phyloP scores from a whole-genome alignment of 1,140 invertebrate genomes.

The Bombus vancouverensis region DNA sequence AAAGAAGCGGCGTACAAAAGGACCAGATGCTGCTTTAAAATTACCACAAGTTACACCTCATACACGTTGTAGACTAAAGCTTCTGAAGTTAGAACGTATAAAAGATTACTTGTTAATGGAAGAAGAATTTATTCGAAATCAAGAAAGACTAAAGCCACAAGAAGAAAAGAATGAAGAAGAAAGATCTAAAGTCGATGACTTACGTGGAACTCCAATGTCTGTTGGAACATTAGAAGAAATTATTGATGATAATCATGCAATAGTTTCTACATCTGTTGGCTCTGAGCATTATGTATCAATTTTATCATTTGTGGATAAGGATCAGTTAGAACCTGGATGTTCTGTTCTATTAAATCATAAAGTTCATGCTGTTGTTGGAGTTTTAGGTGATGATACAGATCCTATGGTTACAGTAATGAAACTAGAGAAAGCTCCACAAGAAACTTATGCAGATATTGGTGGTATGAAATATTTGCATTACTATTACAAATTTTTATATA shows the following conservation, averaged over 20 bases:
- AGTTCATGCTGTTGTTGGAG: conserved; percentile 99
- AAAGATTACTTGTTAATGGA: conserved; percentile 99
- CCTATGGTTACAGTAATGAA: conserved; percentile 99
- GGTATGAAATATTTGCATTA: conserved; percentile 79
- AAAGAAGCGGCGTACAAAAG: conserved; percentile 97
- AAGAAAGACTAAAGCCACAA: conserved; percentile 98
- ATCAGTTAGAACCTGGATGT: conserved; percentile 99
- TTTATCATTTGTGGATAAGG: conserved; percentile 99
- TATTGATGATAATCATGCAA: conserved; percentile 99
- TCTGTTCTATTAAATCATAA: conserved; percentile 99
- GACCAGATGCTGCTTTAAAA: conserved; percentile 98
- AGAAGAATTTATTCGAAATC: conserved; percentile 99
- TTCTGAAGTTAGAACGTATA: conserved; percentile 98
- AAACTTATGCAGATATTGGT: conserved; percentile 99
- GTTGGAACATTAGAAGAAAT: conserved; percentile 99
- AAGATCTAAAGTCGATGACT: conserved; percentile 98
- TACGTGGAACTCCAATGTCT: conserved; percentile 99
- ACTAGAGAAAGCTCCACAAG: conserved; percentile 99
- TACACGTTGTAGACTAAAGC: conserved; percentile 96
- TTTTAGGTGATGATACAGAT: conserved; percentile 99
- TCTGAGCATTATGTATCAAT: conserved; percentile 99
- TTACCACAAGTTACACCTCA: conserved; percentile 98
- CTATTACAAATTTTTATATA: neutral
- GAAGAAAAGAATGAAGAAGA: conserved; percentile 99
- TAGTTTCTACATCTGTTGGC: conserved; percentile 99